Evolutionary conservation across 2,113 vertebrate species (phyloP), one percentile per base, ranked within the genome.

Genomic region (Uropsilus gracilis): DNA sequence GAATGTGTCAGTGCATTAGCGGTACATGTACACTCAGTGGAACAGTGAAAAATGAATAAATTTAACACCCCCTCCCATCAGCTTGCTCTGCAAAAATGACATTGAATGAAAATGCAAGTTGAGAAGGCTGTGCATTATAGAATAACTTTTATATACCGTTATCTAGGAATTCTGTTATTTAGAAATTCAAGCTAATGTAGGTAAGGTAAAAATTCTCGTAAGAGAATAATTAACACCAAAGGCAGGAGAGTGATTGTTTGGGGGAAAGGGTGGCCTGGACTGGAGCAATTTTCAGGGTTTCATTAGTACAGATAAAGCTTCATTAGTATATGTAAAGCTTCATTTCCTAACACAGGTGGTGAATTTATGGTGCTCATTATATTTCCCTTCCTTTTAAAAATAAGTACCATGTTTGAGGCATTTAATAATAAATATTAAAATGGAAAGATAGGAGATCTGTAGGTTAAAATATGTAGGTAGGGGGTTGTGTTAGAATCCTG

Each of bases 371-470:
- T 57, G 17, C n/a, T 95, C 76, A 59, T 90, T 92, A 73, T 61
- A 37, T 76, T 66, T 13, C 3, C 20, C 73, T 64, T 12, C n/a
- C 20, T 76, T 61, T 64, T 13, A 44, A 34, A n/a, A 32, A 16
- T 5, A 11, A 77, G 63, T n/a, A n/a, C n/a, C n/a, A n/a, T n/a
- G 46, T 55, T 89, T 17, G 8, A 91, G 88, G 32, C 69, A 78
- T 72, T 89, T 91, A 8, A 2, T 59, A 93, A 89, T 75, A 73
- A 75, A 64, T 69, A 75, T 50, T 10, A 59, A 75, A 90, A 83
- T 66, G 26, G 71, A 92, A 77, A 22, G 7, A 72, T 75, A 42
- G 61, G 55, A 57, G 17, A 57, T 26, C 39, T 37, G 83, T 42
- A 42, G 89, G 57, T 53, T 89, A 53, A 78, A 57, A 50, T 73